Conservation (phyloP, 2,113 vertebrate species). For the Gasterosteus aculeatus region DNA sequence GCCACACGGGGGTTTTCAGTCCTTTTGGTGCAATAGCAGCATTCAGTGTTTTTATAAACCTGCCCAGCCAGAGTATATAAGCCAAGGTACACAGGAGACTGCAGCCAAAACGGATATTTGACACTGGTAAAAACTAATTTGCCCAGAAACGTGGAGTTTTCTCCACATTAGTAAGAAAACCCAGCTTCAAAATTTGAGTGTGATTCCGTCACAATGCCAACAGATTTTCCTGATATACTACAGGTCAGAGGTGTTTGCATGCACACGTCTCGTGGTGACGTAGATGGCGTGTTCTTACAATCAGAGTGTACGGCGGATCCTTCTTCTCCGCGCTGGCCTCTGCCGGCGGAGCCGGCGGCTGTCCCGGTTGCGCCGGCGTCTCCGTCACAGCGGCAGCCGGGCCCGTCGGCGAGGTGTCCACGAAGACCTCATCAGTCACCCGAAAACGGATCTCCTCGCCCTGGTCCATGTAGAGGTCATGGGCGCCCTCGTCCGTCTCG, state of each 20-base stretch:
- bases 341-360: slow-evolving; percentile 31
- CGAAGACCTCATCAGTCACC: slow-evolving; percentile 91
- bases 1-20: background rate
- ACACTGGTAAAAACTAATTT: background rate
- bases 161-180: background rate
- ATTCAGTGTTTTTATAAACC: background rate
- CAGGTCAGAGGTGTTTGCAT: background rate
- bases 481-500: slow-evolving; percentile 95
- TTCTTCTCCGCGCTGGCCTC: slow-evolving; percentile 86
- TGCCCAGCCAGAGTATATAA: no score
- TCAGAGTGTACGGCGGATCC: slow-evolving; percentile 91
- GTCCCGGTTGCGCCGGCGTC: slow-evolving; percentile 55
- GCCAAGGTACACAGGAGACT: background rate
- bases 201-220: background rate
- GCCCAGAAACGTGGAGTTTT: background rate
- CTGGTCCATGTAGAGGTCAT: slow-evolving; percentile 98
- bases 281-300: slow-evolving; percentile 80
- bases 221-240: background rate
- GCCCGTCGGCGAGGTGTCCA: slow-evolving; percentile 93
- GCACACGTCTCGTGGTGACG: background rate
- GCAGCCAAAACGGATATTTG: background rate
- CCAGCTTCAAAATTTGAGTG: background rate
- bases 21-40: background rate
- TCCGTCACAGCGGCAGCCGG: slow-evolving; percentile 82
- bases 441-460: slow-evolving; percentile 96